phyloP scores from a whole-genome alignment of 2,888 invertebrate species.

The Gymnocheta viridis region DNA sequence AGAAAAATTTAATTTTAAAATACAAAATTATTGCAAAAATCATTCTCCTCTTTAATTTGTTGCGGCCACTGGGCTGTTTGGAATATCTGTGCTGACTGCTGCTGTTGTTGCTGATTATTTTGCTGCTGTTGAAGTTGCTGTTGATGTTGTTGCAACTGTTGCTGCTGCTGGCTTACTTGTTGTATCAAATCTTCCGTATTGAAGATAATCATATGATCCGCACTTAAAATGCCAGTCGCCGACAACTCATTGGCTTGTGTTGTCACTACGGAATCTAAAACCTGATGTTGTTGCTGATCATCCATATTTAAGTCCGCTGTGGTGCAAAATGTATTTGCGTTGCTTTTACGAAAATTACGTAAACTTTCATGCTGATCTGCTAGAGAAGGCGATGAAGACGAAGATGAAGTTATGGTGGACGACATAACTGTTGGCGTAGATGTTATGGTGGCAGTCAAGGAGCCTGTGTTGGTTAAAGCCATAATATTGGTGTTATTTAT shows the following conservation, averaged over 20 bases:
- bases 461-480: constrained; percentile 27
- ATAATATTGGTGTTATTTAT: constrained; percentile 43
- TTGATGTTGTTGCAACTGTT: constrained; percentile 63
- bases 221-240: constrained; percentile 47
- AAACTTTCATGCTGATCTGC: constrained; percentile 47
- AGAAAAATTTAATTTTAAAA: constrained; percentile 37
- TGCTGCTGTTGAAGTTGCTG: constrained; percentile 21
- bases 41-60: constrained; percentile 60
- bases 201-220: constrained; percentile 70
- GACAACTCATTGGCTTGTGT: constrained; percentile 63
- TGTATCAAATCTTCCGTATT: constrained; percentile 69
- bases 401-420: constrained; percentile 36
- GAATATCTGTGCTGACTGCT: constrained; percentile 34
- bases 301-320: constrained; percentile 55
- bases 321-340: constrained; percentile 50
- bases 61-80: constrained; percentile 50
- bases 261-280: constrained; percentile 62
- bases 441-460: constrained; percentile 20
- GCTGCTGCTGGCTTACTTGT: constrained; percentile 67
- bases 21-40: constrained; percentile 63
- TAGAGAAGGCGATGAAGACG: constrained; percentile 33
- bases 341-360: constrained; percentile 51
- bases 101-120: constrained; percentile 24
- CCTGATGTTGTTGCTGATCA: constrained; percentile 44
- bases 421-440: constrained; percentile 27